phyloP scores from a whole-genome alignment of 2,797 vertebrate species.

The Pyrocephalus nanus region DNA sequence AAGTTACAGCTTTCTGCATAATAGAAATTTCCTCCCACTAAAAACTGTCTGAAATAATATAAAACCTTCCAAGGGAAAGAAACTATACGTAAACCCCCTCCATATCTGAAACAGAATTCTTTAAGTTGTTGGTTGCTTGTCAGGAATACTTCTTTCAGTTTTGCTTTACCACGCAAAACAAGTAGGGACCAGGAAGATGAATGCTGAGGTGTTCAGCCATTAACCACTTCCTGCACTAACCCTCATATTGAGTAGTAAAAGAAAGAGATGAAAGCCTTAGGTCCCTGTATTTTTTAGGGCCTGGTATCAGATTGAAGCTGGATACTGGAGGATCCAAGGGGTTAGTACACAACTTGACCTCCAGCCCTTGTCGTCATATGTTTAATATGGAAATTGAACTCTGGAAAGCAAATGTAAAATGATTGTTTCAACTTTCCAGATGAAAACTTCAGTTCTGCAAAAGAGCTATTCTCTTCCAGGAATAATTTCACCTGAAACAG shows the following conservation, averaged over 20 bases:
- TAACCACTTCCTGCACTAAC: background rate
- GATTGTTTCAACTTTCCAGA: background rate
- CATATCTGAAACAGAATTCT: background rate
- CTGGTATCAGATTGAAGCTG: background rate
- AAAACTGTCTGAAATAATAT: background rate
- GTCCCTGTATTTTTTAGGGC: background rate
- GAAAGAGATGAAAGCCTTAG: background rate
- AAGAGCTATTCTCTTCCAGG: background rate
- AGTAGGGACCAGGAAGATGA: background rate
- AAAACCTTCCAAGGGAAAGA: background rate
- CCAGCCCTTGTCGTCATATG: background rate
- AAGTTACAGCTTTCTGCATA: background rate
- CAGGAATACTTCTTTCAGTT: background rate
- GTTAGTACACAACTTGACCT: background rate
- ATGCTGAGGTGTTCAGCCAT: background rate
- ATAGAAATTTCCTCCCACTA: background rate
- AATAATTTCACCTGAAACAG: background rate
- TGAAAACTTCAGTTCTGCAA: background rate
- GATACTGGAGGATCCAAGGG: background rate
- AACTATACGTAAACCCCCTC: fast-evolving
- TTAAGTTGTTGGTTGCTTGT: background rate
- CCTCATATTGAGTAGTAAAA: background rate
- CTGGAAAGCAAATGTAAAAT: background rate
- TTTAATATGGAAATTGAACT: background rate
- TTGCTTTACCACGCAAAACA: background rate